These are phyloP conservation scores for Drosophila nasuta DNA, from an alignment of 1,140 invertebrate species.

Conservation along the genomic window DNA sequence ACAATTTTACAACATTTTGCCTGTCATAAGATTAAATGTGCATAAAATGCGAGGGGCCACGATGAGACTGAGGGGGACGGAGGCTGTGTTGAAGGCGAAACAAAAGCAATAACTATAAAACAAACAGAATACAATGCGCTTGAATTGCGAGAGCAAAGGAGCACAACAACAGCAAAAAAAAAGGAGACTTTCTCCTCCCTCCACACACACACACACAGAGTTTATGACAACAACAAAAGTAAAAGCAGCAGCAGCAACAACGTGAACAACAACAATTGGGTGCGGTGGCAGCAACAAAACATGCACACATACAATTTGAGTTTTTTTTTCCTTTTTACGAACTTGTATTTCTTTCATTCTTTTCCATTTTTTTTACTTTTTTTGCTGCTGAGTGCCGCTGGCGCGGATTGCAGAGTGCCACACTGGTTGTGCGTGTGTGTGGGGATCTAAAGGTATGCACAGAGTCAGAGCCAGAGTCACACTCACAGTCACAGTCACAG, in stretches of 20 bases:
- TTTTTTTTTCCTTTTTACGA: conserved; percentile 45
- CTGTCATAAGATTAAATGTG: conserved; percentile 82
- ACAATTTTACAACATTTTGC: conserved; percentile 82
- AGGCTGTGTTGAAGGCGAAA: conserved; percentile 58
- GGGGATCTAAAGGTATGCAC: conserved; percentile 58
- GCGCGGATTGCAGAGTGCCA: conserved; percentile 19
- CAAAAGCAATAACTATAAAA: conserved; percentile 83
- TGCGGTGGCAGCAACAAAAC: conserved; percentile 35
- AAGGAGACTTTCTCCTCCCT: too few species aligned
- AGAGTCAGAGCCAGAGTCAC: conserved; percentile 22
- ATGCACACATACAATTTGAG: conserved; percentile 45
- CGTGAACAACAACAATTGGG: conserved; percentile 28
- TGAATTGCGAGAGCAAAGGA: conserved; percentile 53
- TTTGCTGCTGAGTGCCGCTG: conserved; percentile 16
- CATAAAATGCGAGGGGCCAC: conserved; percentile 57
- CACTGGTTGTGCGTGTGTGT: not conserved
- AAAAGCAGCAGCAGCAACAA: conserved; percentile 33
- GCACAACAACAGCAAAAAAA: conserved; percentile 28
- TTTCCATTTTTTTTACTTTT: not conserved
- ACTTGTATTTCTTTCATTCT: conserved; percentile 15
- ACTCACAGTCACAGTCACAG: too few species aligned
- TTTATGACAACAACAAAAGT: conserved; percentile 34
- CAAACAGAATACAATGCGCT: conserved; percentile 79
- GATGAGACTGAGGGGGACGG: conserved; percentile 3
- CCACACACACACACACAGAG: conserved; percentile 23